Base-by-base conservation (phyloP, 1,140 invertebrate species). In the Scylla paramamosain region DNA sequence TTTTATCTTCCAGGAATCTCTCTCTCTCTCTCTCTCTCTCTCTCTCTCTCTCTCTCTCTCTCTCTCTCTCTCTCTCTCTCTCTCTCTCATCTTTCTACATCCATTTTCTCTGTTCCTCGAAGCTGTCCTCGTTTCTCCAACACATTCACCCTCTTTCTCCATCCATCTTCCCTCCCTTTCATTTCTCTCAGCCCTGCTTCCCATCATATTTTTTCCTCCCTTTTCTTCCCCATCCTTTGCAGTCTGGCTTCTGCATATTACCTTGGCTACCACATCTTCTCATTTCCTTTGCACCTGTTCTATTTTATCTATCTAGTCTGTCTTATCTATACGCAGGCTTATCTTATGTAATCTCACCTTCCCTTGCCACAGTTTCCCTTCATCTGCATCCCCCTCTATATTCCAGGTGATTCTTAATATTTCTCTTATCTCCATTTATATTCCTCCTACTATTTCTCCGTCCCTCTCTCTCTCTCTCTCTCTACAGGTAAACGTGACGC, bases 161-260 rank as follows among this genome's bases (percentile, higher is more conserved):
- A 77, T 77, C 67, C 67, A 77, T 88, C 86, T 46, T 88, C 4
- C 45, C 86, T 88, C 86, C 45, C 86, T 46, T 88, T 31, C 86
- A 32, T 88, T 88, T 39, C 31, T 20, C 28, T 46, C 28, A 28
- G 32, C 10, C n/a, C 29, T 77, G 20, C 67, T 77, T 77, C 25
- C 67, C 67, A 77, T 77, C 67, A 77, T n/a, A n/a, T 77, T 77
- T 77, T 77, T 77, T 12, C 52, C 10, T 12, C 67, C 67, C 20
- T 25, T 77, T 77, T 20, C n/a, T 1, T 77, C n/a, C 67, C 67
- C 67, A n/a, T 77, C 67, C 67, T 20, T 77, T 77, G 20, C 67
- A n/a, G 20, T n/a, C 67, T 77, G 67, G 25, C 67, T n/a, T 77
- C 20, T 77, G 67, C n/a, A 77, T 59, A 59, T 59, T 59, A 59